phyloP scores from a whole-genome alignment of 2,888 invertebrate genomes.

The Mesorhabditis spiculigera region DNA sequence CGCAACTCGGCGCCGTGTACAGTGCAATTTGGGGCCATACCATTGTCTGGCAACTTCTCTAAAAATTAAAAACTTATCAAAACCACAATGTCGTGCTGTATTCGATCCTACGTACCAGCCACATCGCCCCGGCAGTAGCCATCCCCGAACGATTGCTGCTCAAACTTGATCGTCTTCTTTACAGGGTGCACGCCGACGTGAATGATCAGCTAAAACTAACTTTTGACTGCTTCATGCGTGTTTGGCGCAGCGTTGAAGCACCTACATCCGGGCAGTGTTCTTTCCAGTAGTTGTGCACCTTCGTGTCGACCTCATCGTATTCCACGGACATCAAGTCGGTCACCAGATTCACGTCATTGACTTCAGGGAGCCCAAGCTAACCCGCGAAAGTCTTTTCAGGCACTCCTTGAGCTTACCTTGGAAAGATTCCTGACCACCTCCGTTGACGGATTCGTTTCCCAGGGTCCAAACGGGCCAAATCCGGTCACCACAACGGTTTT shows the following conservation, averaged over 20 bases:
- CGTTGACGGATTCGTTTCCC: slow-evolving; percentile 8
- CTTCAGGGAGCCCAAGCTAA: neutral
- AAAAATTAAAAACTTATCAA: neutral
- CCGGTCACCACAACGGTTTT: slow-evolving; percentile 13
- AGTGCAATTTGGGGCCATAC: neutral
- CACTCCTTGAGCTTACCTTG: neutral
- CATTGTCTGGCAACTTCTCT: neutral
- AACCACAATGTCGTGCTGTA: neutral
- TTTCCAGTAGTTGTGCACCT: neutral
- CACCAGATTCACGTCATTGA: neutral
- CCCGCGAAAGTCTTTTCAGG: neutral
- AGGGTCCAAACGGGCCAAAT: slow-evolving; percentile 14
- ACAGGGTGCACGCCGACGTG: slow-evolving; percentile 14
- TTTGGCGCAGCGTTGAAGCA: no score
- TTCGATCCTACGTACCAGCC: slow-evolving; percentile 10
- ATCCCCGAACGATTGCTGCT: slow-evolving; percentile 9
- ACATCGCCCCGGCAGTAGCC: slow-evolving; percentile 16
- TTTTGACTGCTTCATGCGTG: no score
- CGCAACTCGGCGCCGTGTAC: neutral
- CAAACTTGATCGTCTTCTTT: slow-evolving; percentile 6
- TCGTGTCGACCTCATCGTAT: neutral
- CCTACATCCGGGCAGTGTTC: neutral
- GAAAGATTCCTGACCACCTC: slow-evolving; percentile 9
- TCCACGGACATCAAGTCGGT: neutral
- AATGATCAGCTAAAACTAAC: slow-evolving; percentile 12